Percentiles rank a stretch among this genome's conserved stretches.
These are phyloP conservation scores for Crotalus viridis DNA, from an alignment of 2,113 vertebrate species.

Conservation along the genomic window DNA sequence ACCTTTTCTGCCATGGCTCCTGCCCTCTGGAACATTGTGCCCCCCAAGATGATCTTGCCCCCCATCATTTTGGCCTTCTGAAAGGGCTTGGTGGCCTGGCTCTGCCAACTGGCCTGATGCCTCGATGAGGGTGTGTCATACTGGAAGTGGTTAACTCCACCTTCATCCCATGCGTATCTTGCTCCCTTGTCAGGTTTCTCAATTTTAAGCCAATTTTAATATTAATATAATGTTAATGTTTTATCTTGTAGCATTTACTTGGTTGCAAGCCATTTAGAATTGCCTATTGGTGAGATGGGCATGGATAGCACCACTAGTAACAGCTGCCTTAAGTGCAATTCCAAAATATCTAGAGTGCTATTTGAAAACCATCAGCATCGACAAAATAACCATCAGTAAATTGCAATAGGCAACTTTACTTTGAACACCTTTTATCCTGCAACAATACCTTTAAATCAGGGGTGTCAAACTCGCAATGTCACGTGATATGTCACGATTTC, in stretches of 20 bases:
- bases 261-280: background rate
- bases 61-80: background rate
- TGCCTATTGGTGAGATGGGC: too few species aligned
- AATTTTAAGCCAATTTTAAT: background rate
- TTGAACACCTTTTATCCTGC: background rate
- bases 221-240: background rate
- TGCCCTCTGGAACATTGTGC: background rate
- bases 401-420: background rate
- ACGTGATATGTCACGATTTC: too few species aligned
- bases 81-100: background rate
- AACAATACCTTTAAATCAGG: background rate
- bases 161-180: background rate
- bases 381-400: background rate
- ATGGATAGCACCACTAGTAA: background rate
- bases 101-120: background rate
- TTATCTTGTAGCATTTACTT: background rate
- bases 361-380: background rate
- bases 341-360: background rate
- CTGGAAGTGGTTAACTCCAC: background rate
- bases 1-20: background rate
- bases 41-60: background rate
- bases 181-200: background rate
- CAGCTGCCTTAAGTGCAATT: background rate
- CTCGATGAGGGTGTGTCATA: background rate
- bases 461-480: too few species aligned